A percentile compares a stretch with the other conserved stretches of the same genome.
phyloP scores from a whole-genome alignment of 2,888 invertebrate genomes.

The Hetaerina titia region DNA sequence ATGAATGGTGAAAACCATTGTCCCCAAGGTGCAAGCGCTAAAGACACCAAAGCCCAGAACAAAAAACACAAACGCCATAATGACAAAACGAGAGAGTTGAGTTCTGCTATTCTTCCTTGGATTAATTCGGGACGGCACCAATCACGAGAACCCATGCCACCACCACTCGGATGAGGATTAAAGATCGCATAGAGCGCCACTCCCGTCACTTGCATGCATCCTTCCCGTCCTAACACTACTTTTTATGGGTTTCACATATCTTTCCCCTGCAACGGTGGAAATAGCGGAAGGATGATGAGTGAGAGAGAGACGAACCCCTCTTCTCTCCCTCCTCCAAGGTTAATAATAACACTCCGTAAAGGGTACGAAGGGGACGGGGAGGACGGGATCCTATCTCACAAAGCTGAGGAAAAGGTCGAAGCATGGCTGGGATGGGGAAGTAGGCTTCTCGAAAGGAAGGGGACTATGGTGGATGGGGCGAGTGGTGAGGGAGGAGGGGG shows the following conservation, averaged over 20 bases:
- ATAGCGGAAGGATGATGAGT: slow-evolving; percentile 32
- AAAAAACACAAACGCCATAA: neutral
- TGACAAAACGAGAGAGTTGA: neutral
- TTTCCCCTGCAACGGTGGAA: slow-evolving; percentile 8
- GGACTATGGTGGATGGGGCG: neutral
- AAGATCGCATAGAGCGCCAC: neutral
- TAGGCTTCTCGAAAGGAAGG: neutral
- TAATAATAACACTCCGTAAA: slow-evolving; percentile 22
- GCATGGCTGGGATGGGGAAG: neutral
- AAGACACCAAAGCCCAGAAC: too few relatives aligned
- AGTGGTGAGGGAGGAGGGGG: neutral
- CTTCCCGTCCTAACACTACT: neutral
- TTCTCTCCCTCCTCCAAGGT: neutral
- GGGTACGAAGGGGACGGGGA: neutral
- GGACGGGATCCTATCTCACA: neutral
- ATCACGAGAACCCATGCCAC: neutral
- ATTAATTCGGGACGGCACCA: neutral
- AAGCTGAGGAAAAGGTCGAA: slow-evolving; percentile 4
- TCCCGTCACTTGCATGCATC: neutral
- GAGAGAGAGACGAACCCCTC: neutral
- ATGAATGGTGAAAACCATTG: too few relatives aligned
- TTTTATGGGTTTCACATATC: slow-evolving; percentile 10
- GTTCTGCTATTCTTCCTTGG: neutral
- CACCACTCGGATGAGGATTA: neutral
- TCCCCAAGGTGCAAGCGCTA: too few relatives aligned